Conservation (phyloP, 2,888 invertebrate genomes). For the Acrobasis repandana region DNA sequence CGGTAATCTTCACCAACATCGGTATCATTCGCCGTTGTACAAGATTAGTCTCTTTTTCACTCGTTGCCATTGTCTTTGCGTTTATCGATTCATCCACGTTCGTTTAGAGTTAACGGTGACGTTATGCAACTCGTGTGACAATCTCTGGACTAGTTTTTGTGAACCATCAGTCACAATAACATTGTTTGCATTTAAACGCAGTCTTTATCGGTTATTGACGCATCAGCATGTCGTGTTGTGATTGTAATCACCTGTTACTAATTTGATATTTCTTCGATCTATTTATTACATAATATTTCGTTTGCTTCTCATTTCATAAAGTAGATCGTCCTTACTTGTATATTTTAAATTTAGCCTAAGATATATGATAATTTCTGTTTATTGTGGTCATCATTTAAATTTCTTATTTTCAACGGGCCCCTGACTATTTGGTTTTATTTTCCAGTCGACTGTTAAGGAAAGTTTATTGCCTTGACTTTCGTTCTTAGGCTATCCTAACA, state of each 20-base stretch:
- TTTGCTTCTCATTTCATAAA: background rate
- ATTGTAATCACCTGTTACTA: background rate
- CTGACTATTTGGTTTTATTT: background rate
- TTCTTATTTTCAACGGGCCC: background rate
- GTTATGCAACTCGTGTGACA: slow-evolving; percentile 62
- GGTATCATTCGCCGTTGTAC: slow-evolving; percentile 44
- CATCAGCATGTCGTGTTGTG: background rate
- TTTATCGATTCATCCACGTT: slow-evolving; percentile 46
- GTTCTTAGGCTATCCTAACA: background rate
- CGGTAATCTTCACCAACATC: slow-evolving; percentile 60
- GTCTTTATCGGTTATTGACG: background rate
- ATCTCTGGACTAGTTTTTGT: slow-evolving; percentile 47
- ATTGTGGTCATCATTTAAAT: background rate
- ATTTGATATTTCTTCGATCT: background rate
- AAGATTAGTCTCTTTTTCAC: slow-evolving; percentile 60
- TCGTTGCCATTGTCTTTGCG: slow-evolving; percentile 55
- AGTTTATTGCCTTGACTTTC: slow-evolving; percentile 5
- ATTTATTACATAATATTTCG: background rate
- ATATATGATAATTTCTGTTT: background rate
- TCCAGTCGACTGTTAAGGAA: background rate
- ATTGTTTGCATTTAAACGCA: slow-evolving; percentile 39
- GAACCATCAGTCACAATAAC: slow-evolving; percentile 43
- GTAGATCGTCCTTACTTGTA: no score
- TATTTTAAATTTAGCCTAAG: background rate
- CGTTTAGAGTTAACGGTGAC: slow-evolving; percentile 55